Percentiles rank a stretch among this genome's conserved stretches.
Evolutionary conservation across 2,797 vertebrate species (phyloP).

Genomic region (Lutjanus campechanus): DNA sequence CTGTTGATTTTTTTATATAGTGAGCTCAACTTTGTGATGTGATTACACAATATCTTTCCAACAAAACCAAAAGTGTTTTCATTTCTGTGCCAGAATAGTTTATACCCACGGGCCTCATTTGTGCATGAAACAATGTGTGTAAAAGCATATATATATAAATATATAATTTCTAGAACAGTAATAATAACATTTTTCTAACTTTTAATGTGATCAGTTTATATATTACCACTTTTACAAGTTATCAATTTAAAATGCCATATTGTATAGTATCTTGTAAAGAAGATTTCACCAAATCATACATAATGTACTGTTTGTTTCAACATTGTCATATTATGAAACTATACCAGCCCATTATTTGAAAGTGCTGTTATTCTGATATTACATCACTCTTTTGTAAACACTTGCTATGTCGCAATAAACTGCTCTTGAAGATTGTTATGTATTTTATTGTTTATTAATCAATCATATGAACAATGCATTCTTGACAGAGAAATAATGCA

Average conservation of each 20-base stretch:
- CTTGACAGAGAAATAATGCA: background rate
- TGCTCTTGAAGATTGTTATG: slow-evolving; percentile 61
- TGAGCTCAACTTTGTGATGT: slow-evolving; percentile 56
- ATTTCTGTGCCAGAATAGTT: slow-evolving; percentile 65
- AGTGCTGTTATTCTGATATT: slow-evolving; percentile 69
- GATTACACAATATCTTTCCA: slow-evolving; percentile 46
- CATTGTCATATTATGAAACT: slow-evolving; percentile 58
- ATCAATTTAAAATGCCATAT: slow-evolving; percentile 57
- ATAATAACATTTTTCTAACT: slow-evolving; percentile 70
- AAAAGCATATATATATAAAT: slow-evolving; percentile 51
- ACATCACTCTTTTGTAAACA: slow-evolving; percentile 81
- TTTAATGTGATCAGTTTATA: slow-evolving; percentile 78
- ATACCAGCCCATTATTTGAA: slow-evolving; percentile 67
- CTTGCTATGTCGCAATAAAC: slow-evolving; percentile 82
- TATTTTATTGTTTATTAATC: slow-evolving; percentile 25
- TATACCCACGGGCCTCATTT: slow-evolving; percentile 51
- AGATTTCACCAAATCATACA: slow-evolving; percentile 51
- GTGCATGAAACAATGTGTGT: slow-evolving; percentile 71
- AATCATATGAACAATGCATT: background rate
- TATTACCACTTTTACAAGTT: slow-evolving; percentile 71
- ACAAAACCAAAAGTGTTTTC: slow-evolving; percentile 46
- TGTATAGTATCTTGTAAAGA: slow-evolving; percentile 62
- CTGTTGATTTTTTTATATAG: slow-evolving; percentile 55
- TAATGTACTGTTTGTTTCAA: slow-evolving; percentile 66
- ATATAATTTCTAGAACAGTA: slow-evolving; percentile 64